Conservation (phyloP, 2,888 invertebrate genomes). For the Epiblema foenella region DNA sequence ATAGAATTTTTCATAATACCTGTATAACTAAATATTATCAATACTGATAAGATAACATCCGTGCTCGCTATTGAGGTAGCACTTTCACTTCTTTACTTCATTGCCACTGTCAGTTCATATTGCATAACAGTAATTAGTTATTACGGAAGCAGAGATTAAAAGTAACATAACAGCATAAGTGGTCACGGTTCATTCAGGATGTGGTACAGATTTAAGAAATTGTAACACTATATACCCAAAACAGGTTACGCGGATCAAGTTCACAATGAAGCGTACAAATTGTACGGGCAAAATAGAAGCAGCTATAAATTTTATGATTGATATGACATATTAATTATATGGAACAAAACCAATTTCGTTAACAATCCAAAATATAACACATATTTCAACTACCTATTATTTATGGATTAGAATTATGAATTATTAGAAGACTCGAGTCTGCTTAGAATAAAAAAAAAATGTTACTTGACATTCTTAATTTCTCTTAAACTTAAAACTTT, state of each 20-base stretch:
- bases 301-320: neutral
- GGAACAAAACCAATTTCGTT: no score
- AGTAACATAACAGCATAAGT: conserved; percentile 19
- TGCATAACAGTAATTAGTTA: conserved; percentile 31
- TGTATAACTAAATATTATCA: conserved; percentile 29
- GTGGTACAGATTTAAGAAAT: conserved; percentile 6
- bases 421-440: no score
- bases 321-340: neutral
- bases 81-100: conserved; percentile 41
- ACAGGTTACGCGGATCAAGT: neutral
- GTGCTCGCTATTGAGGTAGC: conserved; percentile 12
- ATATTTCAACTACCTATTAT: neutral
- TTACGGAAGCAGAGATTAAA: conserved; percentile 37
- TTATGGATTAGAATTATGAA: neutral
- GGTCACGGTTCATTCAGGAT: conserved; percentile 21
- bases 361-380: no score
- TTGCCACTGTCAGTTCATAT: conserved; percentile 39
- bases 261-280: neutral
- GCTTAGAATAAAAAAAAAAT: no score
- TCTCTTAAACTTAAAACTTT: neutral
- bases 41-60: conserved; percentile 36
- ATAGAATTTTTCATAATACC: conserved; percentile 13
- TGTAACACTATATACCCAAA: neutral
- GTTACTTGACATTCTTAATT: no score
- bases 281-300: neutral